A percentile compares a stretch with the other conserved stretches of the same genome.
Evolutionary conservation across 2,888 invertebrate genomes (phyloP).

Genomic region (Drosophila paracracens): DNA sequence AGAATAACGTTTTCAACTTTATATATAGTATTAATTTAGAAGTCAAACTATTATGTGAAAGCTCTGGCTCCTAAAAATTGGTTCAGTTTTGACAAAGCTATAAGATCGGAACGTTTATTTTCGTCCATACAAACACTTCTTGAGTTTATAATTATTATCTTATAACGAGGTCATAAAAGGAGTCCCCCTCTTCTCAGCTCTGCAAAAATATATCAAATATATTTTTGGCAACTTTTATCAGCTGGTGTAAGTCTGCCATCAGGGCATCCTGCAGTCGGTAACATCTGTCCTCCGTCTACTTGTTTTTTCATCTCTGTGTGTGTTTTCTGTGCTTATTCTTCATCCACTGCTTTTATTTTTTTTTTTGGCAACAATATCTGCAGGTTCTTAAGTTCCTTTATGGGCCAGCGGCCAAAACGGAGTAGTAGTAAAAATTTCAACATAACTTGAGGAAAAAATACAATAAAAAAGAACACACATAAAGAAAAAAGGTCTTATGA

Average conservation of each 20-base stretch:
- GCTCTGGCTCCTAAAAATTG: not conserved
- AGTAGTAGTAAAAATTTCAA: slow-evolving; percentile 67
- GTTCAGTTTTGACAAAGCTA: not conserved
- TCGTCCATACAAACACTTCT: not conserved
- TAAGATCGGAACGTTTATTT: not conserved
- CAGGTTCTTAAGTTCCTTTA: slow-evolving; percentile 54
- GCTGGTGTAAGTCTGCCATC: not conserved
- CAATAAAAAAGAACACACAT: slow-evolving; percentile 26
- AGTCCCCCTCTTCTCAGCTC: not conserved
- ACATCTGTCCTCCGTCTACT: not conserved
- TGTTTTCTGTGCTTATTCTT: slow-evolving; percentile 6
- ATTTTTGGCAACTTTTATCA: not conserved
- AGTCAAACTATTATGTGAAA: too few relatives aligned
- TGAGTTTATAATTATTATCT: not conserved
- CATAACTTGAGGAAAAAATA: slow-evolving; percentile 56
- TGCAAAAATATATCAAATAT: not conserved
- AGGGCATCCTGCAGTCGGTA: not conserved
- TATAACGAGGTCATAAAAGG: not conserved
- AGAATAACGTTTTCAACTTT: not conserved
- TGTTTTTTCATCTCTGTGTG: slow-evolving; percentile 24
- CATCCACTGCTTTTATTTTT: not conserved
- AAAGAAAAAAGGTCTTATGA: slow-evolving; percentile 69
- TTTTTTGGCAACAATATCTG: slow-evolving; percentile 49
- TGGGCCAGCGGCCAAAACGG: slow-evolving; percentile 52
- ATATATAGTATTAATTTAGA: not conserved